A percentile compares a stretch with the other conserved stretches of the same genome.
These are phyloP conservation scores for Corydoras sp. DNA, from an alignment of 2,113 vertebrate genomes.

Conservation along the genomic window DNA sequence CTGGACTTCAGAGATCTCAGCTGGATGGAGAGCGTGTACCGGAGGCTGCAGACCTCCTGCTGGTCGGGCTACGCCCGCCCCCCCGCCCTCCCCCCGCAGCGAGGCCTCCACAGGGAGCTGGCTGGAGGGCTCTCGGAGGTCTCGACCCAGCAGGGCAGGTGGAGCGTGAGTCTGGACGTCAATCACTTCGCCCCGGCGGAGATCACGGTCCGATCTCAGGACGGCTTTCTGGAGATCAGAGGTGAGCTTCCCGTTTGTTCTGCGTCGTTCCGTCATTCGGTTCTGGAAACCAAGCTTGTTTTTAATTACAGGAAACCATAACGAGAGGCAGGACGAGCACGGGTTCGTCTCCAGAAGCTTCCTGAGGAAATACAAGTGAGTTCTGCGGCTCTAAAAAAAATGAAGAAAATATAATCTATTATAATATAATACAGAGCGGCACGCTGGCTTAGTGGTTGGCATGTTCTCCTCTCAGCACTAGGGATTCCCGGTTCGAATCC, in stretches of 20 bases:
- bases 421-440: too few relatives aligned
- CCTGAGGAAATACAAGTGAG: slow-evolving; percentile 69
- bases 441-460: too few relatives aligned
- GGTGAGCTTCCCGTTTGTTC: slow-evolving; percentile 43
- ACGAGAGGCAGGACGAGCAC: slow-evolving; percentile 64
- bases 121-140: slow-evolving; percentile 41
- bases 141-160: slow-evolving; percentile 47
- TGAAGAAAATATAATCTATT: too few relatives aligned
- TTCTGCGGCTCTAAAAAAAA: not conserved
- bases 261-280: too few relatives aligned
- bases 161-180: slow-evolving; percentile 67
- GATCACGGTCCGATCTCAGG: slow-evolving; percentile 54
- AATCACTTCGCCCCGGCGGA: slow-evolving; percentile 65
- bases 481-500: too few relatives aligned
- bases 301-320: slow-evolving; percentile 57
- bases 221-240: slow-evolving; percentile 61
- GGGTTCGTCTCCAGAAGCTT: slow-evolving; percentile 68
- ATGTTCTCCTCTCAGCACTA: too few relatives aligned
- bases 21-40: slow-evolving; percentile 53
- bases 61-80: slow-evolving; percentile 52
- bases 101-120: slow-evolving; percentile 37
- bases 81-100: slow-evolving; percentile 44
- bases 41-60: slow-evolving; percentile 46
- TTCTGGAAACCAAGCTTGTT: slow-evolving; percentile 4
- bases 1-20: slow-evolving; percentile 46